These are phyloP conservation scores for Antheraea pernyi DNA, from an alignment of 1,140 invertebrate species.

Conservation along the genomic window DNA sequence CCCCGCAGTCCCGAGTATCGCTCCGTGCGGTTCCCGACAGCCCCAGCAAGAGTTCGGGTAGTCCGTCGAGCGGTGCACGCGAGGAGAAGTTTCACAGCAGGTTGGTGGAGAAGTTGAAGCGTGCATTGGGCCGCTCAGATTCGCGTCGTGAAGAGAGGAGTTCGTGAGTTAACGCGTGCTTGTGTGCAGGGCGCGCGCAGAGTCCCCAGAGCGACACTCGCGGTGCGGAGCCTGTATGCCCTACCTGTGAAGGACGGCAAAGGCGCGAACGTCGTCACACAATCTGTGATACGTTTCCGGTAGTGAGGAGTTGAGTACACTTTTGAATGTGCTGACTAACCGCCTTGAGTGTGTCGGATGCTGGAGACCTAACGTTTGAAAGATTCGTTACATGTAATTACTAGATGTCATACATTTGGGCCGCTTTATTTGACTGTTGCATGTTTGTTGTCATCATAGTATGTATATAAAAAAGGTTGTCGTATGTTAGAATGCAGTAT, in stretches of 20 bases:
- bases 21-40: conserved; percentile 80
- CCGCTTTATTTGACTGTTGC: conserved; percentile 53
- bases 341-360: conserved; percentile 29
- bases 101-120: conserved; percentile 90
- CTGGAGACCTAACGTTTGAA: conserved; percentile 26
- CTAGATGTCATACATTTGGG: conserved; percentile 36
- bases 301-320: conserved; percentile 62
- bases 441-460: conserved; percentile 41
- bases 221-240: conserved; percentile 71
- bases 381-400: conserved; percentile 37
- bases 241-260: conserved; percentile 60
- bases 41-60: conserved; percentile 77
- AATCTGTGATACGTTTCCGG: conserved; percentile 64
- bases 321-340: conserved; percentile 52
- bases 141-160: conserved; percentile 67
- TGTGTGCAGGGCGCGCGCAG: conserved; percentile 69
- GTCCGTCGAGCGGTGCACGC: conserved; percentile 81
- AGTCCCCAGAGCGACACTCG: conserved; percentile 57
- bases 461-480: conserved; percentile 25
- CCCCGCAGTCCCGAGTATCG: conserved; percentile 79
- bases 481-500: conserved; percentile 51
- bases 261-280: conserved; percentile 46
- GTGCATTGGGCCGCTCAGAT: conserved; percentile 84
- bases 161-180: conserved; percentile 72
- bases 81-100: conserved; percentile 92